Evolutionary conservation across 2,888 invertebrate genomes (phyloP), one percentile per base, ranked within the genome.

Genomic region (Habroteleia sp.): DNA sequence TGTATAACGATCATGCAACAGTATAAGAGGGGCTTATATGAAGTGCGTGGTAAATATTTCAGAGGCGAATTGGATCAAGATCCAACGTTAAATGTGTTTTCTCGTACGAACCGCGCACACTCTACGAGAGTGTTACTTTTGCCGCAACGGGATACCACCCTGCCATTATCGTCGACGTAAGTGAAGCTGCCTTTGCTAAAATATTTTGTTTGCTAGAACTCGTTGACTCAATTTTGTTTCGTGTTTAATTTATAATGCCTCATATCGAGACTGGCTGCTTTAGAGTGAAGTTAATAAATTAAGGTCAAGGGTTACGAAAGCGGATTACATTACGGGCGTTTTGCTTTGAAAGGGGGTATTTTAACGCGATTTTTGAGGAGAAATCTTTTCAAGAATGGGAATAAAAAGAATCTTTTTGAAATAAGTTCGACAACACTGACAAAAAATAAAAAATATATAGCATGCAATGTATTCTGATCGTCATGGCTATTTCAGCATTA

Each of bases 21-120:
- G 25, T 33, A 41, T 63, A 50, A 29, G 46, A 37, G 48, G 25
- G 31, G 31, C 56, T 58, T 50, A 48, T 50, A 58, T 68, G 58
- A 58, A 58, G 50, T 58, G 33, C 46, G 58, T 35, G 58, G 25
- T 68, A 58, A 68, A 68, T 68, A 68, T 68, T 68, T 68, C 56
- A 68, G 25, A 3, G 46, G 48, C 31, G 56, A 68, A 68, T 68
- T 68, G 58, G 58, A 58, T 68, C 68, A 68, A 68, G 58, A 68
- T 68, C 42, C 50, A 33, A 39, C 42, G 33, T 29, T 68, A 68
- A 68, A 68, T 58, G 68, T 42, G 29, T 68, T 68, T 68, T 13
- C 58, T 58, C 42, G 60, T 62, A 54, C 25, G 44, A 60, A 29
- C 29, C 39, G 27, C 41, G 23, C 48, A 37, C 41, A 37, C 44